Conservation (phyloP, 1,140 invertebrate genomes). For the Ylistrum balloti region DNA sequence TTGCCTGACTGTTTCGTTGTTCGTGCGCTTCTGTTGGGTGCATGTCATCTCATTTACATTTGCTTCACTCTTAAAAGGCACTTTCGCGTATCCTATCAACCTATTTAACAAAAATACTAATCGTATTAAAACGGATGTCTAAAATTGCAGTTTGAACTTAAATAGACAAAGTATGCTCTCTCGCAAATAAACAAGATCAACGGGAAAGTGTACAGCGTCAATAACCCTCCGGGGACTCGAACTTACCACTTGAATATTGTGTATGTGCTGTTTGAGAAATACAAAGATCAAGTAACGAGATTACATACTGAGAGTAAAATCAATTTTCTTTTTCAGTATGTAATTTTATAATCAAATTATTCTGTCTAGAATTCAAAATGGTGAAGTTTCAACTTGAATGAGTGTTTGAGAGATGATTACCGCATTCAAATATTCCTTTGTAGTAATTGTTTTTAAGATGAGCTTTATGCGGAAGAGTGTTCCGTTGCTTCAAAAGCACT, state of each 20-base stretch:
- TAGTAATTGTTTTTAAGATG: too few species aligned
- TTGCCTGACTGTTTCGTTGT: background rate
- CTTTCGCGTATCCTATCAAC: background rate
- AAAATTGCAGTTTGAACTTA: background rate
- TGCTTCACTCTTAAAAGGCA: background rate
- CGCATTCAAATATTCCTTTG: too few species aligned
- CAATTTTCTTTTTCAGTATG: background rate
- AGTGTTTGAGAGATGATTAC: background rate
- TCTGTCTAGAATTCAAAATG: background rate
- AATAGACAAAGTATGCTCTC: constrained; percentile 3
- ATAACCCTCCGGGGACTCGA: background rate
- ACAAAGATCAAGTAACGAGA: background rate
- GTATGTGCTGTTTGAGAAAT: background rate
- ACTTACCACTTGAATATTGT: background rate
- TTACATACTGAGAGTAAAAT: background rate
- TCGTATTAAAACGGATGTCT: background rate
- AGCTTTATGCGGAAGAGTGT: too few species aligned
- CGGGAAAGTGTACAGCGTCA: background rate
- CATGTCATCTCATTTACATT: background rate
- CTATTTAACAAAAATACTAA: constrained; percentile 29
- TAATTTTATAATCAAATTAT: background rate
- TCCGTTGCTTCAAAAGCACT: too few species aligned
- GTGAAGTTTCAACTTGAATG: background rate
- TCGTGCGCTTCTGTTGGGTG: background rate
- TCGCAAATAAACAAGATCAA: background rate